Base-by-base conservation (phyloP, 1,140 invertebrate genomes). In the Pomacea maculata region DNA sequence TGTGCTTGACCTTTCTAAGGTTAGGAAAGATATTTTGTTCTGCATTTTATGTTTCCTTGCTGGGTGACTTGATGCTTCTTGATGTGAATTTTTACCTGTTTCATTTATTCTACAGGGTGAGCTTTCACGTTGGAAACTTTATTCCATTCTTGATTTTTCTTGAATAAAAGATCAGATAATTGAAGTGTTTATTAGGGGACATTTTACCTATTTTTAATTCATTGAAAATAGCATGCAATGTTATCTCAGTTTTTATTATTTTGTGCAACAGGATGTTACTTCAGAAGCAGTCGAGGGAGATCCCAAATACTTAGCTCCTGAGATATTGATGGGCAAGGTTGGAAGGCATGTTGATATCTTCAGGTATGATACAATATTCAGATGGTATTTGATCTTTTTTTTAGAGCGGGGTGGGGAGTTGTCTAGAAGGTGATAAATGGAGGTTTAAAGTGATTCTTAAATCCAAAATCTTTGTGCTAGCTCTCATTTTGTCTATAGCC, bases 301-400 rank as follows among this genome's bases (percentile, higher is more conserved):
- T 91, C 93, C 94, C 0, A 94, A 94, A 80, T 96, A 96, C 89
- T 89, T 96, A 80, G 95, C 95, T 2, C 93, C 94, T 29, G 95
- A 96, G 92, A 90, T 95, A 1, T 90, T 96, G 85, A 91, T 94
- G 82, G 94, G 94, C 25, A 91, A 92, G 45, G 94, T 94, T 86
- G 93, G 93, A 9, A 92, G 93, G 86, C 83, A 92, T 75, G 92
- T 92, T 67, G 93, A 93, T 88, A 91, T 93, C 68, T 93, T 93
- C 83, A 91, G 91, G 89, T 90, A 86, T 45, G 78, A 79, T 29
- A 45, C 34, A 45, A 45, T 45, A 6, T 45, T 45, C 25, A 21
- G 63, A 15, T 76, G 17, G 7, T 19, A 17, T 73, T 25, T 73
- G 21, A 25, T 73, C 34, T 45, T 7, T 45, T 73, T 25, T 34